A percentile compares a stretch with the other conserved stretches of the same genome.
phyloP scores from a whole-genome alignment of 2,888 invertebrate genomes.

The Drosophila nr. perissopoda region DNA sequence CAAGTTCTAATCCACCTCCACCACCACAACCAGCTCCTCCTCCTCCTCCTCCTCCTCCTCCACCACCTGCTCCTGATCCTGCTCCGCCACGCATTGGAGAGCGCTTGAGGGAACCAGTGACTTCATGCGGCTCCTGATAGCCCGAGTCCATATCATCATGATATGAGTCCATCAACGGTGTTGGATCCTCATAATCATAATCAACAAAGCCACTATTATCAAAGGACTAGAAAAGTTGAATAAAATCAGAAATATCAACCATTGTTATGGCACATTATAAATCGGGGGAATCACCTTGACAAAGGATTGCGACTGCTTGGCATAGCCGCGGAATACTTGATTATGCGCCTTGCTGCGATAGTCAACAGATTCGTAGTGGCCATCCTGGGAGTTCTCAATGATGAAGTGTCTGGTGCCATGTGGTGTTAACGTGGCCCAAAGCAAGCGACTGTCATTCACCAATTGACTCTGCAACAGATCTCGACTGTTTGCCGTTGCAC shows the following conservation, averaged over 20 bases:
- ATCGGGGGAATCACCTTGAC: conserved; percentile 75
- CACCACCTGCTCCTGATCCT: background rate
- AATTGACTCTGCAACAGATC: conserved; percentile 85
- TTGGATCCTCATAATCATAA: conserved; percentile 93
- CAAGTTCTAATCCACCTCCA: conserved; percentile 86
- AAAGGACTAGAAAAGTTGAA: conserved; percentile 84
- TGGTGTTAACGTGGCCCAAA: conserved; percentile 94
- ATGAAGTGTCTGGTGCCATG: conserved; percentile 92
- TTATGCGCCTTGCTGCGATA: conserved; percentile 82
- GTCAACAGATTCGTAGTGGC: conserved; percentile 90
- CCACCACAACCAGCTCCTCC: conserved; percentile 68
- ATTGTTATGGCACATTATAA: background rate
- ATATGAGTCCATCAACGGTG: conserved; percentile 90
- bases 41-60: conserved; percentile 67
- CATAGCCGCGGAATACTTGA: conserved; percentile 79
- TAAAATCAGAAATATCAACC: conserved; percentile 20
- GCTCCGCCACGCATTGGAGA: conserved; percentile 84
- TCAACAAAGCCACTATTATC: conserved; percentile 92
- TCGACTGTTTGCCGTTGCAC: conserved; percentile 86
- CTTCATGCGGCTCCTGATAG: conserved; percentile 85
- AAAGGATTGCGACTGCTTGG: conserved; percentile 80
- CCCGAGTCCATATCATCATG: conserved; percentile 87
- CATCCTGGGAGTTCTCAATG: conserved; percentile 86
- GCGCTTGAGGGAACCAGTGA: conserved; percentile 83
- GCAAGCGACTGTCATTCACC: conserved; percentile 88